Percentiles rank a stretch among this genome's conserved stretches.
phyloP scores from a whole-genome alignment of 2,797 vertebrate genomes.

The Siniperca obscura region DNA sequence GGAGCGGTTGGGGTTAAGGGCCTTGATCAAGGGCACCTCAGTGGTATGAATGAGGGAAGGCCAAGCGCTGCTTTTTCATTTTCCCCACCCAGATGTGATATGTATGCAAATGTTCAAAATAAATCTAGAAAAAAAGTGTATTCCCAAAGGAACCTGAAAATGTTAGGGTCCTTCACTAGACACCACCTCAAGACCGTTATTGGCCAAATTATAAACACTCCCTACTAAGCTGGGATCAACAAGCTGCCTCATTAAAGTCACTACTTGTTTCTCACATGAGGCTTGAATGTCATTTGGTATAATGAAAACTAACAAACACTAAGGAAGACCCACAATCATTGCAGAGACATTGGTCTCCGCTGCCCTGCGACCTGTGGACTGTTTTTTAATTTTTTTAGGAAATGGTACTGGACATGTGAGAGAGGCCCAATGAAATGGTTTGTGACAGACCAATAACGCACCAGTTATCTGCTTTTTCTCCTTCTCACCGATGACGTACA shows the following conservation, averaged over 20 bases:
- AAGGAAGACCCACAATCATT: slow-evolving; percentile 16
- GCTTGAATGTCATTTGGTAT: slow-evolving; percentile 47
- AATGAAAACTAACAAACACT: slow-evolving; percentile 55
- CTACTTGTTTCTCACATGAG: slow-evolving; percentile 5
- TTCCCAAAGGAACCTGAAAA: slow-evolving; percentile 5
- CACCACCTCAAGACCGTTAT: slow-evolving; percentile 1
- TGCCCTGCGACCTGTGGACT: neutral
- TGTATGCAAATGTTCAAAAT: neutral
- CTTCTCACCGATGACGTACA: slow-evolving; percentile 45
- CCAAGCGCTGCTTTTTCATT: too few species aligned
- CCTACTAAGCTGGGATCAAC: slow-evolving; percentile 44
- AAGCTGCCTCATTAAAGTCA: slow-evolving; percentile 56
- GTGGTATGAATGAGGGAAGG: too few species aligned
- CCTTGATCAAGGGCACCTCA: too few species aligned
- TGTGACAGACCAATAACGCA: slow-evolving; percentile 48
- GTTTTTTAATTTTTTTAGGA: slow-evolving; percentile 11
- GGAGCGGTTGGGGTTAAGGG: too few species aligned
- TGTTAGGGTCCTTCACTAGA: neutral
- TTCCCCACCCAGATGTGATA: too few species aligned
- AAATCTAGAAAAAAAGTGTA: neutral
- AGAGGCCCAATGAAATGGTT: slow-evolving; percentile 40
- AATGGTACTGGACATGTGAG: slow-evolving; percentile 9
- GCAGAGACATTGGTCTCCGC: neutral
- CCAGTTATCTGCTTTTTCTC: slow-evolving; percentile 29
- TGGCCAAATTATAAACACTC: slow-evolving; percentile 26